Evolutionary conservation across 2,888 invertebrate species (phyloP).

Genomic region (Sceliomorpha sp.): DNA sequence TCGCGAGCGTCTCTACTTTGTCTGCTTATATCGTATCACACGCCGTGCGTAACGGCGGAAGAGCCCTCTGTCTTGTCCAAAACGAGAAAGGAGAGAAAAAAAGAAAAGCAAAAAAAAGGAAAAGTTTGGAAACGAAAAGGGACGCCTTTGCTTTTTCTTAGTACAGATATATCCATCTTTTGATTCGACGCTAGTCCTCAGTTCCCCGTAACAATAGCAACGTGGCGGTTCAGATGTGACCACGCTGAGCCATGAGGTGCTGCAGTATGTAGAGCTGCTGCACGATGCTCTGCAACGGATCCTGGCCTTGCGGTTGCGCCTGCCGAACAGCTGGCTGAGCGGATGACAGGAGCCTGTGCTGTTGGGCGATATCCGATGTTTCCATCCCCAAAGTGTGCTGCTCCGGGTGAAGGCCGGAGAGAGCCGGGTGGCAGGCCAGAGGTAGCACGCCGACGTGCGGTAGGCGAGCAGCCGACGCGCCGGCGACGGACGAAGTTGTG

Average conservation of each 20-base stretch:
- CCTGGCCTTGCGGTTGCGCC: conserved; percentile 67
- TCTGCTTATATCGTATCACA: conserved; percentile 59
- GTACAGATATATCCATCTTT: too few species aligned
- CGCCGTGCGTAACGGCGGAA: conserved; percentile 45
- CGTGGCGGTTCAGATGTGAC: conserved; percentile 71
- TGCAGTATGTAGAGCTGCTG: conserved; percentile 74
- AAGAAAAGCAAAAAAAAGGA: too few species aligned
- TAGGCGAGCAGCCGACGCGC: conserved; percentile 62
- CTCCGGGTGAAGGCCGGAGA: conserved; percentile 58
- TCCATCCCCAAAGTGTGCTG: conserved; percentile 73
- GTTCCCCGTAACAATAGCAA: too few species aligned
- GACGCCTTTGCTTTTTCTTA: too few species aligned
- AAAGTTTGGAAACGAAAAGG: too few species aligned
- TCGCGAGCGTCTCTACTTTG: conserved; percentile 31
- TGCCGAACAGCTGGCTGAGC: too few species aligned
- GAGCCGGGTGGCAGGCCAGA: conserved; percentile 60
- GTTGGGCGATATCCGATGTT: conserved; percentile 68
- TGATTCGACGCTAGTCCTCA: too few species aligned
- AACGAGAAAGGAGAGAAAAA: too few species aligned
- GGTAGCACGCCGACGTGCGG: conserved; percentile 67
- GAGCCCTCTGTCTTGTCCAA: conserved; percentile 9
- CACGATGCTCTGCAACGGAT: conserved; percentile 76
- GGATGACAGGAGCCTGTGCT: conserved; percentile 65
- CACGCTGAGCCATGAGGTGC: conserved; percentile 74
- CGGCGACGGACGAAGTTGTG: conserved; percentile 57